Conservation (phyloP, 2,888 invertebrate species). For the Drosophila limbata region DNA sequence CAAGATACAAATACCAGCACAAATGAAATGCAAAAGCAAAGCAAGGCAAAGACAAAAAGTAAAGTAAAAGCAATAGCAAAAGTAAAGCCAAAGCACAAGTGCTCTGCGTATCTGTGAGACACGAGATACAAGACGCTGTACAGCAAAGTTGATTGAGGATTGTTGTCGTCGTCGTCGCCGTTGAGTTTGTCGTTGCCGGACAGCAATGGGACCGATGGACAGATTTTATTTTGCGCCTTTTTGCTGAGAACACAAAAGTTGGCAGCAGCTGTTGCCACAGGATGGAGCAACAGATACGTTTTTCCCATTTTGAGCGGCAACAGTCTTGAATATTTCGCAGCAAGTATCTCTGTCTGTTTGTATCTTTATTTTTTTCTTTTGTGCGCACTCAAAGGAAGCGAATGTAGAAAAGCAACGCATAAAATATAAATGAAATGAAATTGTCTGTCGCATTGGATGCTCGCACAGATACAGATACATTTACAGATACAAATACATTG, state of each 20-base stretch:
- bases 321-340: constrained; percentile 18
- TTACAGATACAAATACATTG: constrained; percentile 24
- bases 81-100: constrained; percentile 57
- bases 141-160: constrained; percentile 68
- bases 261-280: constrained; percentile 69
- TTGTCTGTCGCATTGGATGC: constrained; percentile 42
- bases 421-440: constrained; percentile 67
- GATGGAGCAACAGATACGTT: constrained; percentile 75
- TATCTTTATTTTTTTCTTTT: constrained; percentile 44
- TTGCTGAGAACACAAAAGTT: constrained; percentile 56
- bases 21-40: constrained; percentile 37
- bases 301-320: constrained; percentile 52
- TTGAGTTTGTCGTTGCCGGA: constrained; percentile 18
- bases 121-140: constrained; percentile 50
- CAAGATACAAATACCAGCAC: constrained; percentile 29
- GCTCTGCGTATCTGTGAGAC: constrained; percentile 64
- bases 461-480: constrained; percentile 23
- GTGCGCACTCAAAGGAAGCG: constrained; percentile 50
- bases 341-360: constrained; percentile 27
- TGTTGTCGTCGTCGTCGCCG: constrained; percentile 39
- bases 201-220: constrained; percentile 27
- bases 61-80: constrained; percentile 22
- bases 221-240: constrained; percentile 66
- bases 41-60: constrained; percentile 17
- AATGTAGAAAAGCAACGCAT: constrained; percentile 47